Evolutionary conservation across 2,113 vertebrate species (phyloP).

Genomic region (Herpetotheres cachinnans): DNA sequence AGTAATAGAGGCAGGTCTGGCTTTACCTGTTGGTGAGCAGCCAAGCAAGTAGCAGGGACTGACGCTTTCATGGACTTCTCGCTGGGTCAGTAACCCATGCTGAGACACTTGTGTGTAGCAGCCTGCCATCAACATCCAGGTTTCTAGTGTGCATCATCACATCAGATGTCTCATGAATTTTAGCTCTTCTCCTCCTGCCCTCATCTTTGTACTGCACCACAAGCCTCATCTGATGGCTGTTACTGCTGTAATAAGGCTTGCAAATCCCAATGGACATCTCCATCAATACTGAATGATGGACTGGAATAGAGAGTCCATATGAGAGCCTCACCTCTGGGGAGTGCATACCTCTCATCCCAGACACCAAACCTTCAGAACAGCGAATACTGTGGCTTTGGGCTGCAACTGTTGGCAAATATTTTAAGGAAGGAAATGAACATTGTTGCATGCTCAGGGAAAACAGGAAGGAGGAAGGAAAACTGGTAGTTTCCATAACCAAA

Average conservation of each 20-base stretch:
- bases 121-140: not conserved
- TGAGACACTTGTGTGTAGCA: not conserved
- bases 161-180: not conserved
- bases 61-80: not conserved
- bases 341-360: rapidly evolving
- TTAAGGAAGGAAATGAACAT: not conserved
- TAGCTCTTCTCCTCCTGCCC: not conserved
- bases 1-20: not conserved
- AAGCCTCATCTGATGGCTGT: not conserved
- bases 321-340: not conserved
- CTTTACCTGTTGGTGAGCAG: not conserved
- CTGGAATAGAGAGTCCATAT: not conserved
- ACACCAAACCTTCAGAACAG: not conserved
- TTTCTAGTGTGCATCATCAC: not conserved
- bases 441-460: not conserved
- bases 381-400: not conserved
- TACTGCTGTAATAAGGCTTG: not conserved
- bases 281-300: rapidly evolving
- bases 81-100: not conserved
- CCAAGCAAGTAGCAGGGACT: not conserved
- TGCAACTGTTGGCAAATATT: not conserved
- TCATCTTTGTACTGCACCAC: not conserved
- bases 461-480: not conserved
- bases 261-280: not conserved
- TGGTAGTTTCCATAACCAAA: not conserved